A percentile compares a stretch with the other conserved stretches of the same genome.
Conservation (phyloP, 2,113 vertebrate species). For the Guaruba guarouba region DNA sequence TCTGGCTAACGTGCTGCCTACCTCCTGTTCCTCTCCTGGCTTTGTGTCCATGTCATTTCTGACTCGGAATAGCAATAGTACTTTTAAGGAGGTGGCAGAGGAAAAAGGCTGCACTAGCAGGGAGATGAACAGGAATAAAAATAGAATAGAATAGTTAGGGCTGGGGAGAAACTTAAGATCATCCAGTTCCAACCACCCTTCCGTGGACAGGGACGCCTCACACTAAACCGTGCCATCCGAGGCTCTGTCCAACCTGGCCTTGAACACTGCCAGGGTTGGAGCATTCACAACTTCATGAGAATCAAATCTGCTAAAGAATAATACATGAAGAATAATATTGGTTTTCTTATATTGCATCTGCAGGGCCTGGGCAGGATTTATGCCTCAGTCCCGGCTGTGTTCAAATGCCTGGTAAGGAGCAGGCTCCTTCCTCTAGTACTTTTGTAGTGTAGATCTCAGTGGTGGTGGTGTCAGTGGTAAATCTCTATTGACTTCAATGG, state of each 20-base stretch:
- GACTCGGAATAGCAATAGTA: not conserved
- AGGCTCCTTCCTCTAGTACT: not conserved
- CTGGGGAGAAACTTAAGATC: too few species aligned
- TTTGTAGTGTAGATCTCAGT: not conserved
- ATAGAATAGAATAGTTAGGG: too few species aligned
- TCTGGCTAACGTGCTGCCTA: not conserved
- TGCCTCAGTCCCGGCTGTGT: not conserved
- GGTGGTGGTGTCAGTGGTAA: not conserved
- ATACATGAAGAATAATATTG: not conserved
- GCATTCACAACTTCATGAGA: not conserved
- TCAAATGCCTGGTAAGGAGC: not conserved
- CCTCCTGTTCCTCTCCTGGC: not conserved
- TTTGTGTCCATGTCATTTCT: fast-evolving
- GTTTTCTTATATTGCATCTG: not conserved
- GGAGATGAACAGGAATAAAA: not conserved
- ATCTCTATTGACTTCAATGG: not conserved
- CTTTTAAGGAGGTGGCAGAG: not conserved
- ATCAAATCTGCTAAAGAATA: not conserved
- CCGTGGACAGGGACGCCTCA: too few species aligned
- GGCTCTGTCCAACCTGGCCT: too few species aligned
- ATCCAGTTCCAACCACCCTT: too few species aligned
- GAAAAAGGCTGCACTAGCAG: not conserved
- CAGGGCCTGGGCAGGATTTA: not conserved
- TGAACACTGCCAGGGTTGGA: too few species aligned
- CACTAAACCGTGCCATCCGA: too few species aligned